Evolutionary conservation across 1,140 invertebrate species (phyloP).

Genomic region (Caerostris extrusa): DNA sequence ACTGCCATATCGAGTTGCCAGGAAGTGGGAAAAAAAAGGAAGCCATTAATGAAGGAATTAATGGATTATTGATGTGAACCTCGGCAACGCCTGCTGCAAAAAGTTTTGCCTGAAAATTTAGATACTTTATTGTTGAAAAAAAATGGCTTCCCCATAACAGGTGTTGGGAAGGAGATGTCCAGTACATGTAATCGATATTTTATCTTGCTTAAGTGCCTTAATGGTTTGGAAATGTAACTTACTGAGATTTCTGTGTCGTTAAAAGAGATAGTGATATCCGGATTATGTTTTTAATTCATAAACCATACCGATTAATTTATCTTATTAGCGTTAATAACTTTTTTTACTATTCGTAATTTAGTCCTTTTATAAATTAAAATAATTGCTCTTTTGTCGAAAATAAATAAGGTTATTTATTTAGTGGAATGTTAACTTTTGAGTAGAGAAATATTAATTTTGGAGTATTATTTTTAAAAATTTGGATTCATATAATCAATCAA

Average conservation of each 20-base stretch:
- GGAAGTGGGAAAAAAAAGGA: not conserved
- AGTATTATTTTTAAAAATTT: no score
- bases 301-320: not conserved
- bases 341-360: not conserved
- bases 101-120: slow-evolving; percentile 6
- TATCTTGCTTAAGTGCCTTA: slow-evolving; percentile 30
- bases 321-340: not conserved
- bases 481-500: no score
- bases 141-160: slow-evolving; percentile 35
- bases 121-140: slow-evolving; percentile 35
- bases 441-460: no score
- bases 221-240: slow-evolving; percentile 28
- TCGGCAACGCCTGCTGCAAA: slow-evolving; percentile 20
- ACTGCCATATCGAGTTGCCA: slow-evolving; percentile 37
- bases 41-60: slow-evolving; percentile 53
- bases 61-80: slow-evolving; percentile 52
- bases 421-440: no score
- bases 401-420: no score
- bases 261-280: not conserved
- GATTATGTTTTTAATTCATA: not conserved
- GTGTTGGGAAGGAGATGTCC: slow-evolving; percentile 29
- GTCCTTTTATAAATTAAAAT: not conserved
- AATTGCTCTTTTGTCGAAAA: not conserved
- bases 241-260: slow-evolving; percentile 37
- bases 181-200: slow-evolving; percentile 41